Evolutionary conservation across 2,797 vertebrate species (phyloP).

Genomic region (Premnoplex brunnescens): DNA sequence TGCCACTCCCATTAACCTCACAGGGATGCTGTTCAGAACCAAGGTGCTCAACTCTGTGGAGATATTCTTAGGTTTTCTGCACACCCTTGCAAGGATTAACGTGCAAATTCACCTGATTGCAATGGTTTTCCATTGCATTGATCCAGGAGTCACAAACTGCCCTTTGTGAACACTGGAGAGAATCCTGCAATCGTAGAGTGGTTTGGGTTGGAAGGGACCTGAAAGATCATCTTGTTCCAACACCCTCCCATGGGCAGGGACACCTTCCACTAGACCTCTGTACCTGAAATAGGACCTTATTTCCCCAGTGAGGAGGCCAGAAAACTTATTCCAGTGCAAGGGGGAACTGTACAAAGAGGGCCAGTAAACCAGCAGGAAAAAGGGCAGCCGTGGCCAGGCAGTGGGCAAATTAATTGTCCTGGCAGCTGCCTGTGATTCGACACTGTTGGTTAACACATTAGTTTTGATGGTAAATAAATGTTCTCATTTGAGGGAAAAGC

Average conservation of each 20-base stretch:
- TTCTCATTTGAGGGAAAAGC: neutral
- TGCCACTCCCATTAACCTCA: neutral
- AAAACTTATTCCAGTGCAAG: neutral
- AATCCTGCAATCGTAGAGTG: neutral
- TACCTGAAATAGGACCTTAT: neutral
- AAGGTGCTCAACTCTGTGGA: neutral
- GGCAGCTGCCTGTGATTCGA: neutral
- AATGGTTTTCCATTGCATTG: neutral
- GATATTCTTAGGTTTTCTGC: neutral
- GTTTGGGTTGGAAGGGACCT: neutral
- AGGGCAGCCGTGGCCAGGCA: neutral
- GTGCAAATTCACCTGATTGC: neutral
- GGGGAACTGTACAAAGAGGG: neutral
- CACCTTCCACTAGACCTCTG: neutral
- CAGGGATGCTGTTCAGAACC: neutral
- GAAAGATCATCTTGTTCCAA: neutral
- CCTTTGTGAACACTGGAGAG: neutral
- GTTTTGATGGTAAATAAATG: neutral
- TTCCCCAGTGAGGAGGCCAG: neutral
- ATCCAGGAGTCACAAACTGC: neutral
- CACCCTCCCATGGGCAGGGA: neutral
- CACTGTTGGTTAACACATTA: neutral
- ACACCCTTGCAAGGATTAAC: rapidly evolving
- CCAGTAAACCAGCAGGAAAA: neutral
- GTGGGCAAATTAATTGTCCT: neutral